Evolutionary conservation across 2,888 invertebrate genomes (phyloP).

Genomic region (Aspidiotus rigidus): DNA sequence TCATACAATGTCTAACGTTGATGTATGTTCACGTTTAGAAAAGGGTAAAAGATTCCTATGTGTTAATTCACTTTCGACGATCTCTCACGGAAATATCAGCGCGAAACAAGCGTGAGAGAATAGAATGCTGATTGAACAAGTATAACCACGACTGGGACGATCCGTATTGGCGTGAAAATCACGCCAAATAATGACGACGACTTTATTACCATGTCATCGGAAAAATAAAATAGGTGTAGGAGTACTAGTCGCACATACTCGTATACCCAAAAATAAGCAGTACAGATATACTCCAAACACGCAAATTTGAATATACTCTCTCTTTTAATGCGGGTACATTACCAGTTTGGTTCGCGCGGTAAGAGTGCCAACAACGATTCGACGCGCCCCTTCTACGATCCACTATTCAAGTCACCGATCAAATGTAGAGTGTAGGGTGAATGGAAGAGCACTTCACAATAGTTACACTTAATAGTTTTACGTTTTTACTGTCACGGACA

Average conservation of each 20-base stretch:
- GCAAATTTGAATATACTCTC: constrained; percentile 6
- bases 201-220: neutral
- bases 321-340: constrained; percentile 18
- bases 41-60: neutral
- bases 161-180: neutral
- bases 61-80: no score
- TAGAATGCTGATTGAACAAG: neutral
- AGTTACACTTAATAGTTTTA: constrained; percentile 28
- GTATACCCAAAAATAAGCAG: no score
- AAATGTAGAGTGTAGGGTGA: constrained; percentile 13
- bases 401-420: constrained; percentile 30
- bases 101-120: neutral
- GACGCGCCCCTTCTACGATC: constrained; percentile 22
- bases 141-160: neutral
- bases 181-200: neutral
- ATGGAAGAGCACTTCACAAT: constrained; percentile 24
- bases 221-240: neutral
- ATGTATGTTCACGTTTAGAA: neutral
- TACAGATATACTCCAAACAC: no score
- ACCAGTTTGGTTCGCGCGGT: constrained; percentile 6
- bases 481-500: constrained; percentile 27
- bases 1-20: neutral
- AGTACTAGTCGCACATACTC: neutral
- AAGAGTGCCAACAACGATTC: constrained; percentile 1
- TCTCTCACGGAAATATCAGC: no score